Percentiles rank a stretch among this genome's conserved stretches.
phyloP scores from a whole-genome alignment of 2,797 vertebrate genomes.

The Crotalus adamanteus region DNA sequence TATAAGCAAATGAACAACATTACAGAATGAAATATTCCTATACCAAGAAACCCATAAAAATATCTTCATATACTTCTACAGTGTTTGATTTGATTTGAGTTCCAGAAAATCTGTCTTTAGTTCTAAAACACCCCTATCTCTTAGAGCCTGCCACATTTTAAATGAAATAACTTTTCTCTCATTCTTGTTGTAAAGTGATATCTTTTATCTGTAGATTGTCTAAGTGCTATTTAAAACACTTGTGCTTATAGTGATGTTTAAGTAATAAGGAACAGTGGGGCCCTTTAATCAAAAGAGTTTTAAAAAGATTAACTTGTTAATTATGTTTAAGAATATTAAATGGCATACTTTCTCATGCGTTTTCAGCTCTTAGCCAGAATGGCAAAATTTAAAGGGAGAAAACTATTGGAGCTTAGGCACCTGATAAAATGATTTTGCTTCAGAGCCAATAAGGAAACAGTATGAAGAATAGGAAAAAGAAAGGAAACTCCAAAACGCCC shows the following conservation, averaged over 20 bases:
- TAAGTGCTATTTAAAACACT: background rate
- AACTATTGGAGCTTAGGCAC: background rate
- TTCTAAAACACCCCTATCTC: background rate
- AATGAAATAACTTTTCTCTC: background rate
- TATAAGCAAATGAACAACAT: background rate
- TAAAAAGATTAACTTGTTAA: background rate
- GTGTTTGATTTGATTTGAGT: background rate
- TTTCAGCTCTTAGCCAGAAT: background rate
- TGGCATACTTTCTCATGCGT: background rate
- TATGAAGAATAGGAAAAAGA: background rate
- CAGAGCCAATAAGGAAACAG: conserved; percentile 12
- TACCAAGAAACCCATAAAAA: background rate
- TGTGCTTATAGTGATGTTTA: background rate
- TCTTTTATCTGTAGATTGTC: background rate
- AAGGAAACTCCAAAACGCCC: background rate
- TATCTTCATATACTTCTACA: background rate
- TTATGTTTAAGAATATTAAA: background rate
- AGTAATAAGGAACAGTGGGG: background rate
- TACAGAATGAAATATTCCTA: background rate
- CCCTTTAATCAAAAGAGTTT: background rate
- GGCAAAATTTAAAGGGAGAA: background rate
- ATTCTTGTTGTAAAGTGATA: background rate
- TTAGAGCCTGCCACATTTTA: background rate
- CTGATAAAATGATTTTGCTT: conserved; percentile 16
- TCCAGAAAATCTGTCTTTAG: background rate